Evolutionary conservation across 2,888 invertebrate genomes (phyloP).

Genomic region (Microplitis deprimator): DNA sequence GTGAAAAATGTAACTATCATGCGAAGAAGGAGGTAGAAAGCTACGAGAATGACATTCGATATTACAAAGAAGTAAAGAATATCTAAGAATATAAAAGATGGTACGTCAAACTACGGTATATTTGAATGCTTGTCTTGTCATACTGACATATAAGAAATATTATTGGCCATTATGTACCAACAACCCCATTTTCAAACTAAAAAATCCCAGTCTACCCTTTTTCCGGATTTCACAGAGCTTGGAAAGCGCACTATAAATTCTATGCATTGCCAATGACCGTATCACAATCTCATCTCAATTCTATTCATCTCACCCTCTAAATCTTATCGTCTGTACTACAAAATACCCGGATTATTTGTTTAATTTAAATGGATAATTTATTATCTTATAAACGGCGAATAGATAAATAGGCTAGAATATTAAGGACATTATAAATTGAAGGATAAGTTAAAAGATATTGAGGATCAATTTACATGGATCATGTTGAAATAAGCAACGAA

Average conservation of each 20-base stretch:
- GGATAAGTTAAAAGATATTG: background rate
- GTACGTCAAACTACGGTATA: conserved; percentile 25
- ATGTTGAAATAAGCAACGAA: no score
- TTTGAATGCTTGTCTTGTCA: conserved; percentile 34
- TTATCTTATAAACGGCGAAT: no score
- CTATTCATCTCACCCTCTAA: background rate
- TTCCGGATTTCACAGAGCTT: background rate
- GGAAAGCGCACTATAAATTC: conserved; percentile 21
- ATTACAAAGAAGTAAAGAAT: background rate
- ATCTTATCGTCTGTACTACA: background rate
- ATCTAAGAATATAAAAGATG: conserved; percentile 4
- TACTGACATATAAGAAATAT: conserved; percentile 36
- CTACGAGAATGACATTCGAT: no score
- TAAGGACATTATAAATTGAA: no score
- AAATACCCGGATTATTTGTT: background rate
- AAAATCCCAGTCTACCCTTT: background rate
- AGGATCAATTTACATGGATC: conserved; percentile 7
- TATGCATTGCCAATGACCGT: conserved; percentile 29
- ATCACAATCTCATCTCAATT: conserved; percentile 1
- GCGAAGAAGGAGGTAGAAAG: no score
- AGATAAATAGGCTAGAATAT: no score
- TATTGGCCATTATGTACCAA: conserved; percentile 23
- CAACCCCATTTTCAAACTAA: background rate
- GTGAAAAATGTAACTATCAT: no score
- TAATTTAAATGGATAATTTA: no score